These are phyloP conservation scores for Thalpophila matura DNA, from an alignment of 2,888 invertebrate genomes.

Conservation along the genomic window DNA sequence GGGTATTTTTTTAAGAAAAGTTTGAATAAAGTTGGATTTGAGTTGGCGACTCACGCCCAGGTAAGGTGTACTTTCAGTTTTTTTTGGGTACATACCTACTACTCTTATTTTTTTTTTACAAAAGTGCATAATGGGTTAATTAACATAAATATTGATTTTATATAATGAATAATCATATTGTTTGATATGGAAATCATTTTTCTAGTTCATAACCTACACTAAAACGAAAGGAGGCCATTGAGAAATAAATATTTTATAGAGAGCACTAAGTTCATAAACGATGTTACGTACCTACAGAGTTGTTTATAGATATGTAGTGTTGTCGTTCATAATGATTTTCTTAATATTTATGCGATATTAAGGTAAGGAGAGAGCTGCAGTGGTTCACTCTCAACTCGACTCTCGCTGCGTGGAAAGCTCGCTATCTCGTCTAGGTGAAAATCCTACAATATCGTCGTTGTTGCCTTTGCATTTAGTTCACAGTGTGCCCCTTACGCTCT, in stretches of 20 bases:
- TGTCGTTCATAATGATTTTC: constrained; percentile 46
- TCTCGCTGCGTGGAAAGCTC: constrained; percentile 83
- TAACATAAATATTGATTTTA: constrained; percentile 8
- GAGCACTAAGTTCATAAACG: constrained; percentile 65
- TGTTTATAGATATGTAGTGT: constrained; percentile 32
- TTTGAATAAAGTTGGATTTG: background rate
- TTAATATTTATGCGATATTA: constrained; percentile 53
- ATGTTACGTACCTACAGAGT: constrained; percentile 48
- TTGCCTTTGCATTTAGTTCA: constrained; percentile 74
- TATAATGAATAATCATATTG: constrained; percentile 30
- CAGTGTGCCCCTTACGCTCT: background rate
- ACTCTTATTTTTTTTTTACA: background rate
- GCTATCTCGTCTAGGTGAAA: constrained; percentile 80
- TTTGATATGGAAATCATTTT: constrained; percentile 48
- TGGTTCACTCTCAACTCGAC: constrained; percentile 61
- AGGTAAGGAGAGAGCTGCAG: constrained; percentile 65
- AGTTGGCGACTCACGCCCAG: background rate
- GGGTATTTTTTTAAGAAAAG: constrained; percentile 69
- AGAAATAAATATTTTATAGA: constrained; percentile 62
- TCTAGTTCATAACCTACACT: constrained; percentile 63
- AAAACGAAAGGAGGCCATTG: constrained; percentile 63
- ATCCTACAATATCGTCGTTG: constrained; percentile 76
- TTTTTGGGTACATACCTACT: too few relatives aligned
- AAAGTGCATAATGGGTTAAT: constrained; percentile 1
- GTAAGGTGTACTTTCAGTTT: too few relatives aligned